Base-by-base conservation (phyloP, 2,113 vertebrate genomes). In the Oceanodroma tethys region DNA sequence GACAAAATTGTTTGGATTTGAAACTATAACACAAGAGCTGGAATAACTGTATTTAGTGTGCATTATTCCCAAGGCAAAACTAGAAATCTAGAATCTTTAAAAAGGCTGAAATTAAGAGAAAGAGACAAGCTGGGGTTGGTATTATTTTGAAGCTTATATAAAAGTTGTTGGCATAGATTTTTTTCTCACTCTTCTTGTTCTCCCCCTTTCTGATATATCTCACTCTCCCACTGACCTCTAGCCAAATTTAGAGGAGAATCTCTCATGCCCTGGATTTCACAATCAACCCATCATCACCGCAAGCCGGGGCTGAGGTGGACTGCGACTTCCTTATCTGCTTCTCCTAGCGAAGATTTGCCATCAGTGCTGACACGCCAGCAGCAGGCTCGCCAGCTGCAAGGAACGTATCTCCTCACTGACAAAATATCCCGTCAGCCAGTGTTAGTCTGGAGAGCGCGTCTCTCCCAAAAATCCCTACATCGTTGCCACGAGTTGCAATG, bases 401-500 rank as follows among this genome's bases (percentile, higher is more conserved):
- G 93, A 95, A 81, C 59, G 38, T 88, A 78, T 96, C 74, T 67
- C 86, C 86, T 94, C 2, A 0, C 76, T 92, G 89, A 93, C 92
- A 95, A 97, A 97, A 90, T 72, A 96, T 67, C 89, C 88, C 70
- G 15, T 94, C 80, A 53, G 42, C 84, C 92, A 72, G 21, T 9
- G 66, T 96, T 88, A 95, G 80, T 79, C 81, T 82, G 78, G 95
- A 91, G 71, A 86, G 42, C 3, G 0, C 10, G 30, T 95, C 63
- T 92, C 86, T 94, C 91, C 96, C 86, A 60, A 92, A 94, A 98
- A 97, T 43, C 94, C 86, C 90, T 89, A 4, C 12, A 32, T 96
- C 22, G 0, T 85, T 53, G 50, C 83, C 74, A 68, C 17, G 16
- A 95, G 88, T 93, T 78, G 43, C 13, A 38, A 30, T 52, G 88